phyloP scores from a whole-genome alignment of 92 coral and sea anemone species.

The Virgularia gustaviana region DNA sequence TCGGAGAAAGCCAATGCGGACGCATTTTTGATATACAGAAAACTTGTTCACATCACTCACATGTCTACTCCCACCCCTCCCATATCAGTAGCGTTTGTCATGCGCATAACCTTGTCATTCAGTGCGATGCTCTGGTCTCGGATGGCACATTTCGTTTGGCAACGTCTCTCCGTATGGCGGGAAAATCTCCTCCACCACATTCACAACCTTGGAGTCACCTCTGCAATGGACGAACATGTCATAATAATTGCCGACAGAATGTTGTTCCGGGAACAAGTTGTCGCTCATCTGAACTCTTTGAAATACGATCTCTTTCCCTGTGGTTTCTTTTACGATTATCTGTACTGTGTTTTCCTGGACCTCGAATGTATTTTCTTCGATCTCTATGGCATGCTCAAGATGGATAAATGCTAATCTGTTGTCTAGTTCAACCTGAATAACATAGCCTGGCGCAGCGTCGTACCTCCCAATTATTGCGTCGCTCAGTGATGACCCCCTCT shows the following conservation, averaged over 20 bases:
- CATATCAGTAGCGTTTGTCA: neutral
- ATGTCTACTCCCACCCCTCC: too few relatives aligned
- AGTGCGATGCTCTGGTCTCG: neutral
- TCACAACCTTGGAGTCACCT: conserved; percentile 41
- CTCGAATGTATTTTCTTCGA: neutral
- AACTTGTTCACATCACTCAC: too few relatives aligned
- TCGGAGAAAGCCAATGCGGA: too few relatives aligned
- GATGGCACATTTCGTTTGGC: conserved; percentile 3
- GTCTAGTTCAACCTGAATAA: neutral
- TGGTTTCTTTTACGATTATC: conserved; percentile 48
- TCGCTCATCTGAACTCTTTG: conserved; percentile 12
- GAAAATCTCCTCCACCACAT: conserved; percentile 49
- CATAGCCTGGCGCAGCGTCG: conserved; percentile 34
- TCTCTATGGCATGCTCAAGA: neutral
- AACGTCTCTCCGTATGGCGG: conserved; percentile 31
- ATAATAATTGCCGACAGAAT: conserved; percentile 30
- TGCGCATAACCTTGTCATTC: conserved; percentile 1
- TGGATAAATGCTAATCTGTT: conserved; percentile 31
- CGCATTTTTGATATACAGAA: too few relatives aligned
- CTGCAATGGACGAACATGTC: conserved; percentile 46
- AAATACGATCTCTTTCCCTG: conserved; percentile 52
- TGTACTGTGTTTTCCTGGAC: conserved; percentile 5
- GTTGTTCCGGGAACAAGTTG: neutral
- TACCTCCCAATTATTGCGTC: conserved; percentile 35
- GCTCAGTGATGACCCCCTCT: conserved; percentile 32